phyloP scores from a whole-genome alignment of 1,140 invertebrate genomes.

The Cryptotermes secundus region DNA sequence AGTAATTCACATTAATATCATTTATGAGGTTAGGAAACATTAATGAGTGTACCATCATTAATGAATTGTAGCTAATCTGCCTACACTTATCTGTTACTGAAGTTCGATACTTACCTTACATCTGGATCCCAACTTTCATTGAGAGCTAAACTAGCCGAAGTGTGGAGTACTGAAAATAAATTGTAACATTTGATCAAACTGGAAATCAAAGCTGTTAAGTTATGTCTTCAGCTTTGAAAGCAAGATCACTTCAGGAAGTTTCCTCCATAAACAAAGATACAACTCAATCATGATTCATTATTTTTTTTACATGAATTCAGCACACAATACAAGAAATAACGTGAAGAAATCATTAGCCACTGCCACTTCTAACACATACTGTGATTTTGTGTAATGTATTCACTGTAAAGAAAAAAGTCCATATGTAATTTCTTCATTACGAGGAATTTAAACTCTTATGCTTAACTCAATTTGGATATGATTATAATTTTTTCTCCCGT shows the following conservation, averaged over 20 bases:
- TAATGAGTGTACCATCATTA: not conserved
- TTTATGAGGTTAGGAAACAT: not conserved
- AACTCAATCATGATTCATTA: not conserved
- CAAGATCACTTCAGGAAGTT: not conserved
- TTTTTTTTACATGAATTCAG: not conserved
- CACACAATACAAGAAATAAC: not conserved
- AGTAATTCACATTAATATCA: not conserved
- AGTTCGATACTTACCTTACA: slow-evolving; percentile 58
- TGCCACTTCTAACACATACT: too few species aligned
- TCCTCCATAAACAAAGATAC: not conserved
- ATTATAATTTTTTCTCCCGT: too few species aligned
- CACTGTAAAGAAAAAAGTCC: too few species aligned
- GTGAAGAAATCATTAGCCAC: not conserved
- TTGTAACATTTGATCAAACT: slow-evolving; percentile 32
- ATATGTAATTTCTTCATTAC: too few species aligned
- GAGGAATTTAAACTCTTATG: too few species aligned
- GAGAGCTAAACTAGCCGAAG: slow-evolving; percentile 92
- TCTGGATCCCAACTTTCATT: slow-evolving; percentile 98
- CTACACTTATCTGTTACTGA: slow-evolving; percentile 9
- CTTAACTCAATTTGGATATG: too few species aligned
- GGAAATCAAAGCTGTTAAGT: not conserved
- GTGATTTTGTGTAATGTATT: too few species aligned
- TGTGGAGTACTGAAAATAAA: slow-evolving; percentile 86
- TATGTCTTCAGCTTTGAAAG: slow-evolving; percentile 1
- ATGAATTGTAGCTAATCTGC: not conserved